Conservation (phyloP, 2,797 vertebrate genomes). For the Gallinago stenura region DNA sequence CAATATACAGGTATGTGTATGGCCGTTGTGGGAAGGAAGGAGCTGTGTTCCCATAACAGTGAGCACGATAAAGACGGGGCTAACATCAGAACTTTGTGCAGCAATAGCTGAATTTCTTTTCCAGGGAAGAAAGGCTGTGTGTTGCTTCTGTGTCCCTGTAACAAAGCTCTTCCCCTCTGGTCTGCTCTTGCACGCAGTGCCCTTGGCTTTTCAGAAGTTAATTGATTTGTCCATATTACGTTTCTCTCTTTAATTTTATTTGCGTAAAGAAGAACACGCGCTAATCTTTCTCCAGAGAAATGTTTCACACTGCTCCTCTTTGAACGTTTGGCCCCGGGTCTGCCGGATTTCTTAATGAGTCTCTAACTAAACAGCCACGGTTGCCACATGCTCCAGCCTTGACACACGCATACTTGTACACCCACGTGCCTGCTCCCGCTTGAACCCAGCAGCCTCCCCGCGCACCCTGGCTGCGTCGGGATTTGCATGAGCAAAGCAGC, state of each 20-base stretch:
- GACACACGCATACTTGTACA: conserved; percentile 9
- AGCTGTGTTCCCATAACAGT: neutral
- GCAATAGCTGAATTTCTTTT: neutral
- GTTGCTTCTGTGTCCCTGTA: neutral
- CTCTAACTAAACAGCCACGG: neutral
- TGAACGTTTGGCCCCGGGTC: conserved; percentile 26
- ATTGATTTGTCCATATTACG: conserved; percentile 51
- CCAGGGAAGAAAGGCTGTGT: neutral
- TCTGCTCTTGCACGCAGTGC: neutral
- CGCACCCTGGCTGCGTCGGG: fast-evolving
- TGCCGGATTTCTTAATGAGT: conserved; percentile 7
- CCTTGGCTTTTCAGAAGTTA: conserved; percentile 61
- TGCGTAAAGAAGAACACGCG: neutral
- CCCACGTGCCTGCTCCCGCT: neutral
- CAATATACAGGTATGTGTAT: neutral
- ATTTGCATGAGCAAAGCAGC: neutral
- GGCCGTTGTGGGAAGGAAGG: neutral
- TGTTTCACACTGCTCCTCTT: conserved; percentile 18
- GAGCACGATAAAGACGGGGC: neutral
- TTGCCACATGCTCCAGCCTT: conserved; percentile 40
- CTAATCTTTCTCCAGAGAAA: conserved; percentile 56
- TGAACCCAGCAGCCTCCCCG: neutral
- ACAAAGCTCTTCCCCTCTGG: neutral
- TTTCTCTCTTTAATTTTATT: conserved; percentile 54
- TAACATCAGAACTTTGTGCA: neutral